A percentile compares a stretch with the other conserved stretches of the same genome.
Conservation (phyloP, 2,113 vertebrate genomes). For the Limnothrissa miodon region DNA sequence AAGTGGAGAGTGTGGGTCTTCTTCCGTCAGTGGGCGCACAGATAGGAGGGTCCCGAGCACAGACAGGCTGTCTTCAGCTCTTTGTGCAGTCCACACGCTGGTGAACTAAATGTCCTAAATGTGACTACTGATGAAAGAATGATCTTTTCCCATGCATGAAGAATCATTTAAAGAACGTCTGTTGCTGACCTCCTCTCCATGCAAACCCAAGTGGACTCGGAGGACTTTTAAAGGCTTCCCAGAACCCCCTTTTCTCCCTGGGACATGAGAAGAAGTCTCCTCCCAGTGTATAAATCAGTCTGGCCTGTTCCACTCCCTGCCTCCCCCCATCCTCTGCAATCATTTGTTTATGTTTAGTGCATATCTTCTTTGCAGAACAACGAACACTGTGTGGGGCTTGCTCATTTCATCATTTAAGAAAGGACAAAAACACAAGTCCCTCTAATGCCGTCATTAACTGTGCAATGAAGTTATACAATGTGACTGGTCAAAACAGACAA, state of each 20-base stretch:
- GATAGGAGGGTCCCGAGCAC: neutral
- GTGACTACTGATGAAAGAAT: neutral
- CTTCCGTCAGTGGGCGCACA: neutral
- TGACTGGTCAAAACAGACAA: neutral
- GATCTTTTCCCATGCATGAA: neutral
- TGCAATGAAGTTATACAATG: neutral
- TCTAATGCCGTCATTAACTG: neutral
- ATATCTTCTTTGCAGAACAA: slow-evolving; percentile 7
- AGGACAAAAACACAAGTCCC: neutral
- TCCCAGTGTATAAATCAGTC: slow-evolving; percentile 24
- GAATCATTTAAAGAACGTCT: neutral
- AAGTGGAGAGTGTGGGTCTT: neutral
- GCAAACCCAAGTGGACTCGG: neutral
- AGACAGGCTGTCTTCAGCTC: neutral
- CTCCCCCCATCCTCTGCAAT: slow-evolving; percentile 40
- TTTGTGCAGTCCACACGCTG: neutral
- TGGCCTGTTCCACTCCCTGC: slow-evolving; percentile 42
- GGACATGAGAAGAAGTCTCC: slow-evolving; percentile 44
- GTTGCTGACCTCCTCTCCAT: neutral
- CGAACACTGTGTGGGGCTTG: neutral
- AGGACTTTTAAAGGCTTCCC: slow-evolving; percentile 26
- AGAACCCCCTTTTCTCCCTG: slow-evolving; percentile 41
- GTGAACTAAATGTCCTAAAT: neutral
- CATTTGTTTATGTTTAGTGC: neutral
- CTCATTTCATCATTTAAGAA: neutral